These are phyloP conservation scores for Anguilla obscura DNA, from an alignment of 2,797 vertebrate species.

Conservation along the genomic window DNA sequence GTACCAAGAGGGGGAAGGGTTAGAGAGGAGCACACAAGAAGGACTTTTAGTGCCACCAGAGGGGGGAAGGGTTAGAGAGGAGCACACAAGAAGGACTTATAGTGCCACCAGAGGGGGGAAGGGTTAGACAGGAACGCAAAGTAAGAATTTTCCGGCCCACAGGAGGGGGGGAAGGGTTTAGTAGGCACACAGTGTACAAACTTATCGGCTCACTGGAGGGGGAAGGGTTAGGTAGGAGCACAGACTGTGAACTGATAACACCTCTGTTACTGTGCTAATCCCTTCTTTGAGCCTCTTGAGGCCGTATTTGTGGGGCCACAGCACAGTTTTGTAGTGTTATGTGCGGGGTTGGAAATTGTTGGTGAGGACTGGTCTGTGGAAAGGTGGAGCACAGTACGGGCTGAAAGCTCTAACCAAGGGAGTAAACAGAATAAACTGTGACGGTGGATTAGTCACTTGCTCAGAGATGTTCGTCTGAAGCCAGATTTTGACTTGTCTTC, in stretches of 20 bases:
- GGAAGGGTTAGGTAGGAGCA: not conserved
- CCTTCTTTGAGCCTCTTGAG: not conserved
- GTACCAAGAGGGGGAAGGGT: not conserved
- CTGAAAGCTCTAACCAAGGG: not conserved
- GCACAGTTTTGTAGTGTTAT: not conserved
- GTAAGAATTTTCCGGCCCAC: not conserved
- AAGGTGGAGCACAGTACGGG: not conserved
- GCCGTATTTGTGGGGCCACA: not conserved
- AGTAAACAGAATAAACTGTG: not conserved
- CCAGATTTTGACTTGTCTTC: not conserved
- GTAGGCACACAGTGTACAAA: not conserved
- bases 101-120: not conserved
- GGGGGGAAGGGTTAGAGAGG: not conserved
- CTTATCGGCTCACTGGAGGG: not conserved
- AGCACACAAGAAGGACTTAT: not conserved
- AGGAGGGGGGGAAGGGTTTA: not conserved
- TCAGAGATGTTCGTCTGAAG: not conserved
- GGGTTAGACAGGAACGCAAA: not conserved
- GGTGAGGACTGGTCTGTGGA: not conserved
- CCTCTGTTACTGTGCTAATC: not conserved
- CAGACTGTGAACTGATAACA: not conserved
- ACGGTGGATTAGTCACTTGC: not conserved
- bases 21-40: not conserved
- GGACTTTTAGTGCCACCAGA: not conserved
- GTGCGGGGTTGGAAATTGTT: not conserved